A percentile compares a stretch with the other conserved stretches of the same genome.
Evolutionary conservation across 2,888 invertebrate species (phyloP).

Genomic region (Caenorhabditis sinica): DNA sequence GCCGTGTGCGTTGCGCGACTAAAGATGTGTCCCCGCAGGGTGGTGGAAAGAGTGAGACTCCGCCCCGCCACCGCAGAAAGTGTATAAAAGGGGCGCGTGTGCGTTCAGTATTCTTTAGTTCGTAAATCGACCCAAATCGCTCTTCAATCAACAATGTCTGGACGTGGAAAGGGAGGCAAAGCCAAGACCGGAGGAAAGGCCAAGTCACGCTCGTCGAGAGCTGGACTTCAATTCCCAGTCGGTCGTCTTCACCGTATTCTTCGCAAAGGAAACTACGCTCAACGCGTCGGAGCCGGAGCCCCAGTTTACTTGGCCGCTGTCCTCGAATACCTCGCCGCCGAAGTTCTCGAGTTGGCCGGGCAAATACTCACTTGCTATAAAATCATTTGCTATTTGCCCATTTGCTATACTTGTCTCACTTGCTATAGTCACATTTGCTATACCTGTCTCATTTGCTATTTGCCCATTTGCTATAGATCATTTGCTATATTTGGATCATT

Average conservation of each 20-base stretch:
- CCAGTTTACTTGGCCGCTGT: conserved; percentile 82
- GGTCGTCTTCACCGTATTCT: conserved; percentile 83
- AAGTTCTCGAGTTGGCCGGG: conserved; percentile 78
- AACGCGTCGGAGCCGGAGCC: conserved; percentile 82
- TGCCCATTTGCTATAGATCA: too few species aligned
- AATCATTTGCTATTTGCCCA: too few species aligned
- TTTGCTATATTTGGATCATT: too few species aligned
- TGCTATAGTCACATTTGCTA: too few species aligned
- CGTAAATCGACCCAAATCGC: conserved; percentile 21
- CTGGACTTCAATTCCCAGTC: conserved; percentile 81
- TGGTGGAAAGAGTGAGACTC: neutral
- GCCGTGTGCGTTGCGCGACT: neutral
- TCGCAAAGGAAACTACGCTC: conserved; percentile 81
- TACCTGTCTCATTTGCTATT: too few species aligned
- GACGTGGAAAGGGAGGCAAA: conserved; percentile 72
- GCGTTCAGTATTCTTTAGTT: neutral
- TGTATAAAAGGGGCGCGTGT: neutral
- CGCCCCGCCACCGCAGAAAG: conserved; percentile 8
- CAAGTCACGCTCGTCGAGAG: conserved; percentile 67
- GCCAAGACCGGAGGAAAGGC: conserved; percentile 70
- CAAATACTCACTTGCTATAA: too few species aligned
- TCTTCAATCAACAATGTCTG: conserved; percentile 65
- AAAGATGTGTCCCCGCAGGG: conserved; percentile 20
- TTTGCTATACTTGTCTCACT: too few species aligned
- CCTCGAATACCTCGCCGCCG: conserved; percentile 81